Percentiles rank a stretch among this genome's conserved stretches.
Evolutionary conservation across 2,113 vertebrate genomes (phyloP).

Genomic region (Cephalophus harveyi): DNA sequence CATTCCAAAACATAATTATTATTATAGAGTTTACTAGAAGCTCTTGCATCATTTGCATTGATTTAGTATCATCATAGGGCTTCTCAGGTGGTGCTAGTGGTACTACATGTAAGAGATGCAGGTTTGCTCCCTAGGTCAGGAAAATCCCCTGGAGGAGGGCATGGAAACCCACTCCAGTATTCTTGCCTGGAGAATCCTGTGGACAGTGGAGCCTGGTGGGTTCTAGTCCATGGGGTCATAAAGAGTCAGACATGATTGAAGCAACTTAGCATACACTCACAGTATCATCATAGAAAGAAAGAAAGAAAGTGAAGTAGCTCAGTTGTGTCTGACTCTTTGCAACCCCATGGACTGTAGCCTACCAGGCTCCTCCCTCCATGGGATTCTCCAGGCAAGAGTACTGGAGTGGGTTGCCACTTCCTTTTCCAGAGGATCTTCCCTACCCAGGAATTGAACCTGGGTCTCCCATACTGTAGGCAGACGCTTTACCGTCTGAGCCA

Average conservation of each 20-base stretch:
- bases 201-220: not conserved
- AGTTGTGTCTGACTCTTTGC: fast-evolving
- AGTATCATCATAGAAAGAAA: not conserved
- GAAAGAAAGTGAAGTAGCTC: not conserved
- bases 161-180: not conserved
- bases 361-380: not conserved
- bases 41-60: not conserved
- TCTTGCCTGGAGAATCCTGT: not conserved
- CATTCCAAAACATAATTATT: not conserved
- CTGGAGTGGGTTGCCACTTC: not conserved
- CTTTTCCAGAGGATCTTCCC: not conserved
- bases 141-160: not conserved
- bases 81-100: not conserved
- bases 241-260: not conserved
- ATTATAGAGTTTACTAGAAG: not conserved
- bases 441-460: not conserved
- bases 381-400: not conserved
- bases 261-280: not conserved
- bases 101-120: not conserved
- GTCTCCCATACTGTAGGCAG: not conserved
- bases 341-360: not conserved
- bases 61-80: not conserved
- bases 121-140: not conserved
- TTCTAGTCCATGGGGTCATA: not conserved
- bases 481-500: not conserved